phyloP scores from a whole-genome alignment of 2,797 vertebrate genomes.

The Pipistrellus nathusii region DNA sequence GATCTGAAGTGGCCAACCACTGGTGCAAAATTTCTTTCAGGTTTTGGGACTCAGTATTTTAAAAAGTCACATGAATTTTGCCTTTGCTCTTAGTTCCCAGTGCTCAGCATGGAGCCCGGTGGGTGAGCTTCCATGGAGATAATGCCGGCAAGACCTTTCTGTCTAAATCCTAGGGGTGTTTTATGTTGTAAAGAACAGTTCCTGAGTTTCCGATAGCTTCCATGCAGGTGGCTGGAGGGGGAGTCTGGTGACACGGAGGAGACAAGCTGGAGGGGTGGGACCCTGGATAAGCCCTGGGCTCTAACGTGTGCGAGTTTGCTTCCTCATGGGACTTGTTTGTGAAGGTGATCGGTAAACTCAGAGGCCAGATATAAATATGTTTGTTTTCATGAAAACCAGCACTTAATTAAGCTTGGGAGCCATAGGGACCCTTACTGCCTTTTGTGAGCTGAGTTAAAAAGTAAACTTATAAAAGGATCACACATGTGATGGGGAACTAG shows the following conservation, averaged over 20 bases:
- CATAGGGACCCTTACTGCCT: neutral
- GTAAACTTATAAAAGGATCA: neutral
- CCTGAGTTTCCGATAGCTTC: neutral
- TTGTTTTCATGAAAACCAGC: neutral
- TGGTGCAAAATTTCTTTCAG: neutral
- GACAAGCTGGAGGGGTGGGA: neutral
- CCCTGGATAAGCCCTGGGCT: no score
- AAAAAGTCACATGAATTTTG: neutral
- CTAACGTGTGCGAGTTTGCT: neutral
- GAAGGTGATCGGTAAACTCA: neutral
- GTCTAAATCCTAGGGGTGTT: neutral
- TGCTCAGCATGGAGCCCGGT: neutral
- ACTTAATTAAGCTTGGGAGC: neutral
- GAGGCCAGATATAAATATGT: neutral
- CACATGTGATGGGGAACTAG: neutral
- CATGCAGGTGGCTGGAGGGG: neutral
- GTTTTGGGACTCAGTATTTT: neutral
- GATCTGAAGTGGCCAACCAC: neutral
- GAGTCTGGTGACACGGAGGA: neutral
- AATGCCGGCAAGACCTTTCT: neutral
- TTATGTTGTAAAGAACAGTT: neutral
- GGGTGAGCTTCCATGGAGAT: neutral
- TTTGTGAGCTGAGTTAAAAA: slow-evolving; percentile 45
- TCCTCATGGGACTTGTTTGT: neutral
- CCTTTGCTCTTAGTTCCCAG: neutral